Evolutionary conservation across 2,113 vertebrate species (phyloP).

Genomic region (Oophaga pumilio): DNA sequence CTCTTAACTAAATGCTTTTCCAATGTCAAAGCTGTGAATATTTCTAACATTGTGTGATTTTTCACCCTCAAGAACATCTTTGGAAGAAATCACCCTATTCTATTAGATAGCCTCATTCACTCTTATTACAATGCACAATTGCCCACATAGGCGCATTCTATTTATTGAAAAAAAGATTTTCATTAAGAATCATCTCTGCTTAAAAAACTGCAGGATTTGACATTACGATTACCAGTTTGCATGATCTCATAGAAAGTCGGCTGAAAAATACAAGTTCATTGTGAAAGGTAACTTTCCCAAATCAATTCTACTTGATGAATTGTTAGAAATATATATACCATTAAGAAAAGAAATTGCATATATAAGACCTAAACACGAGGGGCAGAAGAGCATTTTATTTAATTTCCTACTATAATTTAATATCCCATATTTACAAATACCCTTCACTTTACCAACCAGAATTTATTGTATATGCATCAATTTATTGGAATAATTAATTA

Average conservation of each 20-base stretch:
- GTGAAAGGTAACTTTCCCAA: background rate
- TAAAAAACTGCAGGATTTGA: conserved; percentile 4
- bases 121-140: conserved; percentile 24
- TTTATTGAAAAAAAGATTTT: conserved; percentile 28
- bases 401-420: too few relatives aligned
- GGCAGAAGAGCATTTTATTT: too few relatives aligned
- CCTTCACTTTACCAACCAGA: too few relatives aligned
- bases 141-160: background rate
- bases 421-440: too few relatives aligned
- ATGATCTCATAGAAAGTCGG: background rate
- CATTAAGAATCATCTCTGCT: conserved; percentile 24
- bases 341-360: too few relatives aligned
- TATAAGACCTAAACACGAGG: too few relatives aligned
- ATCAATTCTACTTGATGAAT: background rate
- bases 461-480: too few relatives aligned
- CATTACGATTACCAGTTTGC: background rate
- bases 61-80: background rate
- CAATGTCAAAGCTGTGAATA: conserved; percentile 19
- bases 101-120: conserved; percentile 20
- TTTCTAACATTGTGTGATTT: background rate
- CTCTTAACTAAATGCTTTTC: conserved; percentile 31
- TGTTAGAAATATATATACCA: background rate
- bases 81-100: conserved; percentile 14
- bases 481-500: too few relatives aligned
- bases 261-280: background rate